Evolutionary conservation across 2,113 vertebrate species (phyloP).

Genomic region (Fulmarus glacialis): DNA sequence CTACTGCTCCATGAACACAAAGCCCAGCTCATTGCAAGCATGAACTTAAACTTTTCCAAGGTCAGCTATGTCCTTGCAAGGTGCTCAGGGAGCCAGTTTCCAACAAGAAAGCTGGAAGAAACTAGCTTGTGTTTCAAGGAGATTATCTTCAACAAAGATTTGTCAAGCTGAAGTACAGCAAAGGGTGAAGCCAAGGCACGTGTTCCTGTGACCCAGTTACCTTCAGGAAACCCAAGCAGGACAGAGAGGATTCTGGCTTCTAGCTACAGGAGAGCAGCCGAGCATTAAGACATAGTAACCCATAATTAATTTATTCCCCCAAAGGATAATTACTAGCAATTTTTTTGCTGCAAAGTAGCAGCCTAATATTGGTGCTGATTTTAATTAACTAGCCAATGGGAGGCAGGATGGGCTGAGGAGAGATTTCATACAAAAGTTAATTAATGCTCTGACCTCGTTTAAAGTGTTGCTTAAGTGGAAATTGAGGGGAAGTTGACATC

Average conservation of each 20-base stretch:
- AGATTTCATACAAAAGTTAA: constrained; percentile 20
- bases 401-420: not conserved
- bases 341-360: not conserved
- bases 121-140: not conserved
- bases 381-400: constrained; percentile 45
- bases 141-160: not conserved
- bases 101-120: not conserved
- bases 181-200: not conserved
- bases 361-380: constrained; percentile 7
- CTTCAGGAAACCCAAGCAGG: not conserved
- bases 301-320: not conserved
- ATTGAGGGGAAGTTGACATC: not conserved
- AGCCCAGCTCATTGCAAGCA: not conserved
- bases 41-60: not conserved
- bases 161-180: not conserved
- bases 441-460: constrained; percentile 30
- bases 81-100: not conserved
- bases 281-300: not conserved
- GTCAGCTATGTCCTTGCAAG: not conserved
- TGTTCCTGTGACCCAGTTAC: not conserved
- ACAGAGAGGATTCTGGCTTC: not conserved
- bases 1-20: not conserved
- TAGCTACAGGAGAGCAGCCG: not conserved
- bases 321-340: not conserved
- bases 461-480: constrained; percentile 19